Evolutionary conservation across 2,797 vertebrate genomes (phyloP).

Genomic region (Chelon auratus): DNA sequence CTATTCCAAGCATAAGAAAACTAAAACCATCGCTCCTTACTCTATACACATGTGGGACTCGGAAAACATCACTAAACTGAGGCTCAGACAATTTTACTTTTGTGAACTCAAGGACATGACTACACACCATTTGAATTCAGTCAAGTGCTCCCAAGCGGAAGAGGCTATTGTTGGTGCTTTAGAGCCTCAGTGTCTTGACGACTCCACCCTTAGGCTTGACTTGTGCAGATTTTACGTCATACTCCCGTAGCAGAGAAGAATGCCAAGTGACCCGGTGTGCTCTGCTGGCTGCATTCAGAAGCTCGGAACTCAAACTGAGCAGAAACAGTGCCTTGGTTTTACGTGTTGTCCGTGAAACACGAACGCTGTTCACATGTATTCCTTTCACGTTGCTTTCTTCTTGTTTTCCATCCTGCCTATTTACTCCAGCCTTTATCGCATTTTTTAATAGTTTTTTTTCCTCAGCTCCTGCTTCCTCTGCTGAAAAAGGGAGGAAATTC

Average conservation of each 20-base stretch:
- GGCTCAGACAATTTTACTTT: background rate
- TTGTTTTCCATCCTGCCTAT: background rate
- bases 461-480: constrained; percentile 18
- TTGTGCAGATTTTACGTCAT: constrained; percentile 47
- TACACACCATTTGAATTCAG: background rate
- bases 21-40: background rate
- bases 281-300: constrained; percentile 26
- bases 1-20: background rate
- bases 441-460: background rate
- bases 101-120: background rate
- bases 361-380: background rate
- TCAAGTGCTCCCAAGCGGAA: constrained; percentile 18
- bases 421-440: background rate
- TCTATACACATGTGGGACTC: background rate
- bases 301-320: constrained; percentile 3
- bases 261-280: constrained; percentile 32
- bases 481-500: constrained; percentile 25
- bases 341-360: background rate
- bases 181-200: constrained; percentile 38
- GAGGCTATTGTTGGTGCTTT: constrained; percentile 28
- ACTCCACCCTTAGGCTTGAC: constrained; percentile 48
- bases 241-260: constrained; percentile 32
- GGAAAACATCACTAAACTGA: background rate
- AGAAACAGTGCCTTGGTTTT: background rate
- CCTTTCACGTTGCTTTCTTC: background rate